These are phyloP conservation scores for Arrhamphus sclerolepis DNA, from an alignment of 2,797 vertebrate genomes.

Conservation along the genomic window DNA sequence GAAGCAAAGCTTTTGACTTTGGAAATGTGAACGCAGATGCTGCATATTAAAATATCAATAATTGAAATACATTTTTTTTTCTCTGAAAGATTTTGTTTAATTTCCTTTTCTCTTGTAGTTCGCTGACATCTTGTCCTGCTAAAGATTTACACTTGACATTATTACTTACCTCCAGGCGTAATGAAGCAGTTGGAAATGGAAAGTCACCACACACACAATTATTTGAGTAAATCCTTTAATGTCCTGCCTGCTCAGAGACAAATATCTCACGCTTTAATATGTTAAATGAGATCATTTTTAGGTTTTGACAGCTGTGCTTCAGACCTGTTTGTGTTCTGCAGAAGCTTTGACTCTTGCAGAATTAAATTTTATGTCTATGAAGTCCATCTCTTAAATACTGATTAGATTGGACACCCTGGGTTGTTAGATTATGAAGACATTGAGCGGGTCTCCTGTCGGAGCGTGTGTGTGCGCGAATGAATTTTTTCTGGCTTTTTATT, in stretches of 20 bases:
- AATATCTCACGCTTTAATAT: not conserved
- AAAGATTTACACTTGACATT: not conserved
- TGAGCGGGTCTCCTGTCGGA: constrained; percentile 29
- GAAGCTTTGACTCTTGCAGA: constrained; percentile 13
- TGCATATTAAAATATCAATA: too few species aligned
- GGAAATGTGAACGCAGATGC: not conserved
- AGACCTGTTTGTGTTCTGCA: constrained; percentile 2
- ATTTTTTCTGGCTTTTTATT: constrained; percentile 47
- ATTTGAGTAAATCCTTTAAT: not conserved
- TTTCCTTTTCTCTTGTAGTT: too few species aligned
- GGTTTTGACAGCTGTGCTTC: not conserved
- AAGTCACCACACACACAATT: not conserved
- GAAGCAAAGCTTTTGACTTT: not conserved
- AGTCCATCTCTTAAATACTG: constrained; percentile 64
- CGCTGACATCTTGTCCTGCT: too few species aligned
- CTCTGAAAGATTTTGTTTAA: too few species aligned
- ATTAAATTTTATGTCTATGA: constrained; percentile 49
- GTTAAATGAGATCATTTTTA: constrained; percentile 12
- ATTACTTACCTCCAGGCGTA: too few species aligned
- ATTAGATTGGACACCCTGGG: constrained; percentile 54
- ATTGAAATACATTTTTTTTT: too few species aligned
- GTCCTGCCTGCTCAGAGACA: not conserved
- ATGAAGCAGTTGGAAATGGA: not conserved
- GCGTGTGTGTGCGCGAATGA: constrained; percentile 55
- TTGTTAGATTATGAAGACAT: constrained; percentile 31